phyloP scores from a whole-genome alignment of 2,888 invertebrate genomes.

The Gortyna flavago region DNA sequence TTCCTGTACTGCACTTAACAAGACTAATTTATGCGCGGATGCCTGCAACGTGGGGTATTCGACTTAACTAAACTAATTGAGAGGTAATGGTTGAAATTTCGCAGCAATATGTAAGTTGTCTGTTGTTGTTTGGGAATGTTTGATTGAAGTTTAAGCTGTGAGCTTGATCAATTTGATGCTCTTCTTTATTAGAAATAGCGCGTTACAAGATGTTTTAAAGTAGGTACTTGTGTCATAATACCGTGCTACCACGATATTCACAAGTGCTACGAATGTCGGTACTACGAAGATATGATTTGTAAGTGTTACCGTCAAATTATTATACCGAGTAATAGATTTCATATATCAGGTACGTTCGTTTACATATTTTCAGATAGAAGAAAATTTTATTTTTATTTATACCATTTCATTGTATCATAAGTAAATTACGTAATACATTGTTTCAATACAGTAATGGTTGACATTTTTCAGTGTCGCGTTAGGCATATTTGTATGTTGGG shows the following conservation, averaged over 20 bases:
- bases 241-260: background rate
- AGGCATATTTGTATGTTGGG: conserved; percentile 74
- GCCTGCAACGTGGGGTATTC: conserved; percentile 76
- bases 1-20: conserved; percentile 89
- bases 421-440: conserved; percentile 70
- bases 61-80: conserved; percentile 88
- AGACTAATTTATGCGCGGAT: conserved; percentile 88
- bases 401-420: conserved; percentile 1
- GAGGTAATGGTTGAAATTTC: conserved; percentile 84
- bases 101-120: conserved; percentile 77
- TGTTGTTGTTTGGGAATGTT: conserved; percentile 53
- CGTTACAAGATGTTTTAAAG: background rate
- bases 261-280: background rate
- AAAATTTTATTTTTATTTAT: background rate
- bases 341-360: background rate
- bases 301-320: background rate
- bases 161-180: conserved; percentile 1
- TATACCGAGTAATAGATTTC: background rate
- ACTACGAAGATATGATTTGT: background rate
- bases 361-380: background rate
- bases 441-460: conserved; percentile 76
- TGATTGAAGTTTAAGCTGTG: conserved; percentile 9
- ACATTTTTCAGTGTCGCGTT: conserved; percentile 78
- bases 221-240: background rate
- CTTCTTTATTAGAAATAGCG: background rate